A percentile compares a stretch with the other conserved stretches of the same genome.
Evolutionary conservation across 2,113 vertebrate species (phyloP).

Genomic region (Tupaia tana): DNA sequence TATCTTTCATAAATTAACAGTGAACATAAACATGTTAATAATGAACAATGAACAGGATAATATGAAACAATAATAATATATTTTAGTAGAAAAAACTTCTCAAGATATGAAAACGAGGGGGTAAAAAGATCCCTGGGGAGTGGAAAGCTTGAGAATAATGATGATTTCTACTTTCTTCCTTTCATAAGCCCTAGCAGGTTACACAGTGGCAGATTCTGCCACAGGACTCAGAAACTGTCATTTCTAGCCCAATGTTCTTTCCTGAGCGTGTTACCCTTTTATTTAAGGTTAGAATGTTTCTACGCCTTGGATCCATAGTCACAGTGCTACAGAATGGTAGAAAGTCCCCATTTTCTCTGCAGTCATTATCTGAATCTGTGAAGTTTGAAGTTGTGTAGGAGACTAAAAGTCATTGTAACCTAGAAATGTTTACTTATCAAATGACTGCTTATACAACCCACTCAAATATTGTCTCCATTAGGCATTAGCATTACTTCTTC

Average conservation of each 20-base stretch:
- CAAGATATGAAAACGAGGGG: neutral
- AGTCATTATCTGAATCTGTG: neutral
- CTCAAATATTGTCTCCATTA: neutral
- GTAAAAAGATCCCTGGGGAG: neutral
- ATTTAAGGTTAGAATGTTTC: neutral
- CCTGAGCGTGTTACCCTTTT: neutral
- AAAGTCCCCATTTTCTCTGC: neutral
- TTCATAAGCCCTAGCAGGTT: neutral
- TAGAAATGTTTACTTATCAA: conserved; percentile 32
- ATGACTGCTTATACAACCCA: neutral
- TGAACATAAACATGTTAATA: neutral
- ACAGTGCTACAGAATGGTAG: neutral
- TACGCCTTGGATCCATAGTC: neutral
- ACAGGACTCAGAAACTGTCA: neutral
- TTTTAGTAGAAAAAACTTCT: neutral
- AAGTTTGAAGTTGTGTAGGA: neutral
- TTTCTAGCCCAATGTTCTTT: neutral
- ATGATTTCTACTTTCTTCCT: conserved; percentile 4
- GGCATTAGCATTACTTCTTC: neutral
- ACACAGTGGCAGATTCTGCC: neutral
- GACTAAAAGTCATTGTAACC: neutral
- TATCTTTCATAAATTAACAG: conserved; percentile 34
- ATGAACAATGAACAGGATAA: neutral
- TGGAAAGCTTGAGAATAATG: neutral
- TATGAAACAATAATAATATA: neutral